Evolutionary conservation across 2,888 invertebrate genomes (phyloP).

Genomic region (Zele albiditarsus): DNA sequence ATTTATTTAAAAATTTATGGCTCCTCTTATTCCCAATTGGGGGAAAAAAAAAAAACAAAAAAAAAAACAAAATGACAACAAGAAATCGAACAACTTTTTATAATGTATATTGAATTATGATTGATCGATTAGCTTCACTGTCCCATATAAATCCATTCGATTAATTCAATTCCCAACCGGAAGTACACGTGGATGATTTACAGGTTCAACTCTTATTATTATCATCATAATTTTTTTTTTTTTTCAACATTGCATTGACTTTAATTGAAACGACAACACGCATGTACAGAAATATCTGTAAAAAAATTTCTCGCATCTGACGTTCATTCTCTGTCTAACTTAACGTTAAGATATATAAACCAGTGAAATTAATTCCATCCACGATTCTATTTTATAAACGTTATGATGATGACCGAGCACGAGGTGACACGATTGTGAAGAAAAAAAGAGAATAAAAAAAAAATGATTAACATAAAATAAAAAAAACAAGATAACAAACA

Average conservation of each 20-base stretch:
- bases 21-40: no score
- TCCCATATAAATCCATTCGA: background rate
- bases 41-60: no score
- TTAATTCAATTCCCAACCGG: constrained; percentile 15
- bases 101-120: no score
- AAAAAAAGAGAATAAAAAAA: constrained; percentile 1
- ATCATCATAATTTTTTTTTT: background rate
- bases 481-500: constrained; percentile 1
- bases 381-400: constrained; percentile 31
- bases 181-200: background rate
- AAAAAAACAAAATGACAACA: no score
- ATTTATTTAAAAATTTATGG: no score
- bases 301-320: background rate
- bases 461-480: background rate
- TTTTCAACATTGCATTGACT: background rate
- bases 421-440: constrained; percentile 26
- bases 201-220: background rate
- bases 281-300: background rate
- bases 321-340: background rate
- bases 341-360: constrained; percentile 7
- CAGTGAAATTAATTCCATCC: constrained; percentile 25
- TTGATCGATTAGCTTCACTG: no score
- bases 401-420: constrained; percentile 10
- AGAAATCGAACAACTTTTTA: no score
- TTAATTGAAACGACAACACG: background rate